Conservation (phyloP, 2,888 invertebrate species). For the Acleris cristana region DNA sequence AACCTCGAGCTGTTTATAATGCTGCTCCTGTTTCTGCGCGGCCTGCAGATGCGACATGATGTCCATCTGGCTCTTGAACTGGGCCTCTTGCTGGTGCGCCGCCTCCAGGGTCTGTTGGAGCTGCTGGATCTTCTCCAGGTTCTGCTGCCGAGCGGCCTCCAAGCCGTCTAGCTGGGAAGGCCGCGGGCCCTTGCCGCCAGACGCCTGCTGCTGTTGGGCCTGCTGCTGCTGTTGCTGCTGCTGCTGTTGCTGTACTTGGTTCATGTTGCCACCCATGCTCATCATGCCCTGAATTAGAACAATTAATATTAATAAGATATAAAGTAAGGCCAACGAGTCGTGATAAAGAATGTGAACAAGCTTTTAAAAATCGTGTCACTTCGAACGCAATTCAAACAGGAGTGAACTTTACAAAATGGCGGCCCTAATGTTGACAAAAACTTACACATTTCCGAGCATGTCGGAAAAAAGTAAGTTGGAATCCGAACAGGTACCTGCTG, state of each 20-base stretch:
- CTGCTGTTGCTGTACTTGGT: slow-evolving; percentile 50
- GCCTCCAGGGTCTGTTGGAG: slow-evolving; percentile 91
- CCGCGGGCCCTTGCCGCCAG: slow-evolving; percentile 66
- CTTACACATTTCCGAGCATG: too few species aligned
- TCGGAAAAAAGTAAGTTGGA: not conserved
- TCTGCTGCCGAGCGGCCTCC: slow-evolving; percentile 90
- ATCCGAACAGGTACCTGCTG: not conserved
- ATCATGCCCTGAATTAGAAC: slow-evolving; percentile 66
- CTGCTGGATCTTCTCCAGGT: slow-evolving; percentile 89
- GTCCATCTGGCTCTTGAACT: slow-evolving; percentile 91
- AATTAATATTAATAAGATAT: not conserved
- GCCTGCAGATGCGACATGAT: slow-evolving; percentile 88
- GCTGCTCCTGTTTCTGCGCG: slow-evolving; percentile 91
- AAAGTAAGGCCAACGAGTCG: too few species aligned
- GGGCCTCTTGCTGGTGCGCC: slow-evolving; percentile 89
- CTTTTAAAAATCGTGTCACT: too few species aligned
- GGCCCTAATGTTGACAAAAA: too few species aligned
- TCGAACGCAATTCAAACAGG: too few species aligned
- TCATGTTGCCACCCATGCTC: slow-evolving; percentile 63
- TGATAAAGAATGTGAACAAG: too few species aligned
- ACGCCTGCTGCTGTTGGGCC: slow-evolving; percentile 52
- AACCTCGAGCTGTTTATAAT: slow-evolving; percentile 90
- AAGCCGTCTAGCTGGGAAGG: slow-evolving; percentile 82
- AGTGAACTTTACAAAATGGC: too few species aligned
- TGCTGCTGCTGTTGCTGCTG: too few species aligned